These are phyloP conservation scores for Smittia aterrima DNA, from an alignment of 2,888 invertebrate species.

Conservation along the genomic window DNA sequence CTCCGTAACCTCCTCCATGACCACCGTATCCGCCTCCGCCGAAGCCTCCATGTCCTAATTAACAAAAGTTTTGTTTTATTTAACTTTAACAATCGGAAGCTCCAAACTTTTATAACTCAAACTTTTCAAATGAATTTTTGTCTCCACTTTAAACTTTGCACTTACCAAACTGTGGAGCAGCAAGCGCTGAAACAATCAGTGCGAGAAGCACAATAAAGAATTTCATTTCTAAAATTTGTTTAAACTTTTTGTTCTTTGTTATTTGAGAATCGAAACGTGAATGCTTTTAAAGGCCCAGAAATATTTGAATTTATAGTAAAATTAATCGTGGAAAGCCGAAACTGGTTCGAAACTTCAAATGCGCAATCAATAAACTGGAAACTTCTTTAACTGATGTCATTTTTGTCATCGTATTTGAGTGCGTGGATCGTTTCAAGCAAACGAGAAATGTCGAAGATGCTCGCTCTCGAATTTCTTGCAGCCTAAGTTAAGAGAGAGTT, in stretches of 20 bases:
- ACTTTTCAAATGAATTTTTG: background rate
- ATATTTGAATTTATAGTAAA: conserved; percentile 18
- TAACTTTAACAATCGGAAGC: background rate
- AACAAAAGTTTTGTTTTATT: background rate
- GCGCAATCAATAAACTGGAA: background rate
- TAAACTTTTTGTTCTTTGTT: background rate
- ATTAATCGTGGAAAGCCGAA: background rate
- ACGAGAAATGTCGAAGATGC: too few species aligned
- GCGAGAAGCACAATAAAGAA: conserved; percentile 14
- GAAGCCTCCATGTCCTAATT: background rate
- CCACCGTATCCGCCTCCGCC: background rate
- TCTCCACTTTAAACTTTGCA: background rate
- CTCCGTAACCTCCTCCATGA: background rate
- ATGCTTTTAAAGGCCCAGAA: background rate
- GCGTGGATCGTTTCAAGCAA: background rate
- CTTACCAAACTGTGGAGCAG: conserved; percentile 12
- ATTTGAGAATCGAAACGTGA: background rate
- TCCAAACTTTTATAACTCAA: too few species aligned
- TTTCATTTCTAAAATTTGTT: conserved; percentile 22
- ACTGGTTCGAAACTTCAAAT: background rate
- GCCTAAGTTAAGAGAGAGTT: too few species aligned
- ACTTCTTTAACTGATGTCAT: background rate
- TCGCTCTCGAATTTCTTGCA: too few species aligned
- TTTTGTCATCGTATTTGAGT: background rate
- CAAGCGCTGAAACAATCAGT: background rate